Evolutionary conservation across 2,888 invertebrate species (phyloP), one percentile per base, ranked within the genome.

Genomic region (Aproaerema taeniolella): DNA sequence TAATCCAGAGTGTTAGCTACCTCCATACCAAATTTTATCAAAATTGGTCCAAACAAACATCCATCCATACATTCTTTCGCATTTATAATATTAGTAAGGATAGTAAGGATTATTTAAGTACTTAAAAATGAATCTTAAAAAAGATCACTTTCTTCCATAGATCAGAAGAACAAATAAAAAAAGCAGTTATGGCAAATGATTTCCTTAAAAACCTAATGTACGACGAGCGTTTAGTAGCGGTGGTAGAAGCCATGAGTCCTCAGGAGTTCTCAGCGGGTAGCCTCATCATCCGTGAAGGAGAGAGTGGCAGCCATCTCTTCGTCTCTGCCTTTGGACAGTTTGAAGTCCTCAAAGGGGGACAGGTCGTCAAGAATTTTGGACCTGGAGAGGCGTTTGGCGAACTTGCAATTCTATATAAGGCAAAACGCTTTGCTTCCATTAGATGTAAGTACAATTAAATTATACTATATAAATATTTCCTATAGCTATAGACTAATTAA

Each of bases 321-420:
- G 94, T 97, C 1, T 95, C 95, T 0, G 93, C 94, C 50, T 91
- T 92, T 49, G 98, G 98, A 14, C 91, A 91, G 50, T 93, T 95
- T 61, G 95, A 97, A 71, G 95, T 98, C 9, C 89, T 94, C 24
- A 93, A 96, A 61, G 91, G 92, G 30, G 93, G 90, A 7, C 90
- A 92, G 60, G 89, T 91, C 2, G 90, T 97, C 31, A 92, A 92
- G 29, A 92, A 89, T 42, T 93, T 98, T 70, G 92, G 93, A 0
- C 90, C 94, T 0, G 95, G 95, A 3, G 89, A 93, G 61, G 91
- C 95, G 46, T 90, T 98, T 83, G 98, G 98, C 1, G 98, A 98
- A 83, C 86, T 98, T 36, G 97, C 98, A 6, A 92, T 98, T 52
- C 86, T 98, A 16, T 98, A 98, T 78, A 97, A 97, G 79, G 96